A percentile compares a stretch with the other conserved stretches of the same genome.
Conservation (phyloP, 2,888 invertebrate genomes). For the Tachystola acroxantha region DNA sequence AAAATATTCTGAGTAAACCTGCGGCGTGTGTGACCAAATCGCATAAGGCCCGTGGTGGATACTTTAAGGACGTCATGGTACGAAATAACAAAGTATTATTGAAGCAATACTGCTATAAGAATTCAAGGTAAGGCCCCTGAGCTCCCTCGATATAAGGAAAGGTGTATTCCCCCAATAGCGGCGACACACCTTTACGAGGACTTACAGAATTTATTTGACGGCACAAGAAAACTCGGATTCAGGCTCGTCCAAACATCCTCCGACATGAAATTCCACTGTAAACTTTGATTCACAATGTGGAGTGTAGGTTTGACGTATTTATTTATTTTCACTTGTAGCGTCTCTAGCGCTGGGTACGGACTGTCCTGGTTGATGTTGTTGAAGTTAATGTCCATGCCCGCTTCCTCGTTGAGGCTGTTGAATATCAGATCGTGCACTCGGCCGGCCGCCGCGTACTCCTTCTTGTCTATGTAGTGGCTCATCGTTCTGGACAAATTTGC, state of each 20-base stretch:
- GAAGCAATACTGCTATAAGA: too few relatives aligned
- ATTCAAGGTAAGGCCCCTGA: too few relatives aligned
- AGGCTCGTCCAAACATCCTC: conserved; percentile 40
- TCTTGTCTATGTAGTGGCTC: conserved; percentile 36
- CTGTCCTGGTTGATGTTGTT: conserved; percentile 52
- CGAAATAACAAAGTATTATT: too few relatives aligned
- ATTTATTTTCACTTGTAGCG: conserved; percentile 42
- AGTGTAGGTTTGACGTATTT: conserved; percentile 54
- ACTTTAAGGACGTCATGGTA: too few relatives aligned
- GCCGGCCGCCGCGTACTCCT: conserved; percentile 33
- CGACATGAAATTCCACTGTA: conserved; percentile 47
- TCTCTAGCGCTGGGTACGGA: conserved; percentile 40
- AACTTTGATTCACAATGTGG: conserved; percentile 46
- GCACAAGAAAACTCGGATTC: conserved; percentile 44
- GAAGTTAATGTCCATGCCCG: conserved; percentile 44
- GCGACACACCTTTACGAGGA: too few relatives aligned
- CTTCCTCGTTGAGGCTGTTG: conserved; percentile 31
- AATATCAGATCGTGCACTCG: conserved; percentile 35
- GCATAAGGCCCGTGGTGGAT: too few relatives aligned
- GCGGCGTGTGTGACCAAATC: too few relatives aligned
- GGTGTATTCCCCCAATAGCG: too few relatives aligned
- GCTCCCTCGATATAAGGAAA: too few relatives aligned
- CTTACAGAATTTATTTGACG: conserved; percentile 60
- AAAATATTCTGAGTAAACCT: too few relatives aligned
- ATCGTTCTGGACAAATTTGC: conserved; percentile 36